Conservation (phyloP, 2,113 vertebrate species). For the Plestiodon gilberti region DNA sequence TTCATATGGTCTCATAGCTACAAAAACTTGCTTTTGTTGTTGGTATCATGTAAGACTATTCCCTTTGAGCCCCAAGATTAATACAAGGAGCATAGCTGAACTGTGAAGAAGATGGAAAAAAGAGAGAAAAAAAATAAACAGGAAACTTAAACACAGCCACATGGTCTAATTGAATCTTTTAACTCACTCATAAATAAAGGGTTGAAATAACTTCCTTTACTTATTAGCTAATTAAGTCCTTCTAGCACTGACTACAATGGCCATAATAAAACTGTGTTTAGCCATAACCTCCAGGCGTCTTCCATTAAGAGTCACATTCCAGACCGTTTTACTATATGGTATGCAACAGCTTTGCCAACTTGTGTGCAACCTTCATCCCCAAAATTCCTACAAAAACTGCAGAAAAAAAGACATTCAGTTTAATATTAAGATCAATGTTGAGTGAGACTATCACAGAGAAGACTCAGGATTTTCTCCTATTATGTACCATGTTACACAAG, state of each 20-base stretch:
- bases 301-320: constrained; percentile 59
- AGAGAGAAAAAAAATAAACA: constrained; percentile 60
- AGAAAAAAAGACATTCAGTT: neutral
- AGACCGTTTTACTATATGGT: constrained; percentile 45
- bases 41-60: constrained; percentile 72
- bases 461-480: neutral
- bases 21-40: constrained; percentile 72
- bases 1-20: constrained; percentile 71
- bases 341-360: constrained; percentile 24
- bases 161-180: constrained; percentile 72
- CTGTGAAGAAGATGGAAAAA: constrained; percentile 55
- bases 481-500: neutral
- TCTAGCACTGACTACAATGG: constrained; percentile 70
- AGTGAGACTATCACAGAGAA: neutral
- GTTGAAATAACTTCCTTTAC: constrained; percentile 72
- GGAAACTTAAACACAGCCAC: constrained; percentile 75
- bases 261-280: constrained; percentile 73
- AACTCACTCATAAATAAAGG: constrained; percentile 69
- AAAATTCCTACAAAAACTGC: neutral
- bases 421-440: neutral
- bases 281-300: constrained; percentile 72
- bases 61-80: constrained; percentile 70
- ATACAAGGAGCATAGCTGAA: constrained; percentile 73
- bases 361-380: neutral
- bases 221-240: constrained; percentile 75